Base-by-base conservation (phyloP, 2,113 vertebrate species). In the Periophthalmodon schlosseri region DNA sequence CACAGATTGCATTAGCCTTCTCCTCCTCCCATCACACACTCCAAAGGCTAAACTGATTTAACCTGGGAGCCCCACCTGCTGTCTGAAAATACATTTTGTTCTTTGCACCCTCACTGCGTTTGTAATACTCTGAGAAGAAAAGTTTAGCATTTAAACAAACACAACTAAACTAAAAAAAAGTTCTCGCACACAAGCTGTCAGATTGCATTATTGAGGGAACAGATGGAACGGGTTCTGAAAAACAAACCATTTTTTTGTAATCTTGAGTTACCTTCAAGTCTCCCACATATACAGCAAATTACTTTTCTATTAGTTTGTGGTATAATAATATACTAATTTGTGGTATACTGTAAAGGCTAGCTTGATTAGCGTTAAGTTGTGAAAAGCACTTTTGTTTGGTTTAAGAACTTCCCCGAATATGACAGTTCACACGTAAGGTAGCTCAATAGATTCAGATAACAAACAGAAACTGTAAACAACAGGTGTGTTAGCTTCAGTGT, bases 21-120 rank as follows among this genome's bases (percentile, higher is more conserved):
- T 44, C 9, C 39, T 44, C 8, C 39, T 44, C 8, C 39, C 39
- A 44, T 44, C 39, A 44, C 39, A 10, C 39, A 18, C 54, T 57
- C n/a, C 54, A 57, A 57, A 72, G 75, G 58, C 23, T 82, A 82
- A 88, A 75, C 60, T 49, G 10, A 10, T 44, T 44, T 44, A 8
- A 44, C 39, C 39, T 44, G 39, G 39, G 70, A 82, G 49, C 49
- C 79, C 76, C 84, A 69, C 52, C 50, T 33, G 75, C 66, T 34
- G 23, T 44, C 70, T 74, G 57, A 8, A 81, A 76, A 70, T 65
- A 69, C 58, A 74, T 74, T 74, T 78, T 44, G 7, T 52, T 70
- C 74, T 70, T 84, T 76, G 63, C 68, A 56, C 54, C 70, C 50
- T 76, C 34, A 36, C 39, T 68, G 68, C 46, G 56, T 78, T 81